Conservation (phyloP, 1,140 invertebrate species). For the Apis cerana region DNA sequence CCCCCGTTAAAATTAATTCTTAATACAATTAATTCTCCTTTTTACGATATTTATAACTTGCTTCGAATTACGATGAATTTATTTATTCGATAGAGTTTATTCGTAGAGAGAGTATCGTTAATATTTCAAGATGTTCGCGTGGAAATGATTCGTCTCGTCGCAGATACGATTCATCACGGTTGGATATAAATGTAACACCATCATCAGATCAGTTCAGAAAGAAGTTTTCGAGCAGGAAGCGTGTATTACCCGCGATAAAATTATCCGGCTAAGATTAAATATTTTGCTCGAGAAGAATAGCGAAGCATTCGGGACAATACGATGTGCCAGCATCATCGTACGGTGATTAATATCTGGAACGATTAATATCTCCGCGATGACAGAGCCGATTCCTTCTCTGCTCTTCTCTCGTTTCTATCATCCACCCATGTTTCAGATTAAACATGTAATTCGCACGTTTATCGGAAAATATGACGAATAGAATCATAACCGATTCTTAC, state of each 20-base stretch:
- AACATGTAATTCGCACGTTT: neutral
- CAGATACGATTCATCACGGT: no score
- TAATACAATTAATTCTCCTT: no score
- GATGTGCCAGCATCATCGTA: neutral
- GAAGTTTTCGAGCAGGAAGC: neutral
- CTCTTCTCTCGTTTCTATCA: neutral
- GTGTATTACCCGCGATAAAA: neutral
- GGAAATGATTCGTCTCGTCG: no score
- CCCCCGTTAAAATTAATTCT: no score
- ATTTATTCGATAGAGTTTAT: no score
- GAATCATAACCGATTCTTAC: neutral
- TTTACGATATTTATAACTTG: no score
- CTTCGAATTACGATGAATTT: no score
- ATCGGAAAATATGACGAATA: neutral
- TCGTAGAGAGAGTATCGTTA: no score
- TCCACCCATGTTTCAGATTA: neutral
- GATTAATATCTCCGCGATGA: constrained; percentile 38
- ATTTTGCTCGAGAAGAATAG: neutral
- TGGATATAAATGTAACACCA: no score
- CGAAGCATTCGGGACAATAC: constrained; percentile 9
- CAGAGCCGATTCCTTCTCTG: neutral
- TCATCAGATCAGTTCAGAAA: no score
- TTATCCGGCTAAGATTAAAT: neutral
- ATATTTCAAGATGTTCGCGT: no score
- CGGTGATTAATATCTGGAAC: constrained; percentile 26